A percentile compares a stretch with the other conserved stretches of the same genome.
These are phyloP conservation scores for Graphium colonna DNA, from an alignment of 2,888 invertebrate species.

Conservation along the genomic window DNA sequence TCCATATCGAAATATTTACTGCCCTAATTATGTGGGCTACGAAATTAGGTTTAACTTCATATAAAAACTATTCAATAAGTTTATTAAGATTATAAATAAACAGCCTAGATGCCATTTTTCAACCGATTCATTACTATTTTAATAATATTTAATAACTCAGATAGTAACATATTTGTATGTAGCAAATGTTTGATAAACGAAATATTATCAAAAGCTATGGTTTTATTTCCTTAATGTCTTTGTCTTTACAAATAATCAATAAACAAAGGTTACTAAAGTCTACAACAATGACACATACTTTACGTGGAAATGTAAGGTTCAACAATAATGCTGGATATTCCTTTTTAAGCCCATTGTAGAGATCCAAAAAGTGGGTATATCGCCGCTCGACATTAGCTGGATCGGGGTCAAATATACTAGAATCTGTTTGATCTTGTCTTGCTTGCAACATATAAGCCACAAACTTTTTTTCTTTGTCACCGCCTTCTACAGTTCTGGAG, in stretches of 20 bases:
- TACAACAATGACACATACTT: constrained; percentile 59
- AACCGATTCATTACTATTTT: no score
- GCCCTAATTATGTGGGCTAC: no score
- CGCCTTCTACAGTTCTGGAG: constrained; percentile 82
- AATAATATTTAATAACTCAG: no score
- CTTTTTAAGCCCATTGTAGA: constrained; percentile 82
- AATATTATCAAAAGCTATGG: no score
- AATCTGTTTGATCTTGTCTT: constrained; percentile 76
- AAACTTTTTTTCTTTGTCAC: constrained; percentile 82
- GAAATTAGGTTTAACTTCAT: no score
- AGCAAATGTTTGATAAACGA: no score
- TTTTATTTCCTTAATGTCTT: not conserved
- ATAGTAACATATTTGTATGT: no score
- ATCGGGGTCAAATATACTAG: constrained; percentile 70
- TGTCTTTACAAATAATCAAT: not conserved
- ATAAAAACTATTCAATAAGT: no score
- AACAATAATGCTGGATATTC: constrained; percentile 77
- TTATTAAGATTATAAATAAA: no score
- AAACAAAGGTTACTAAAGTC: constrained; percentile 8
- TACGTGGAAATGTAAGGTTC: constrained; percentile 82
- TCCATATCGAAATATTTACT: no score
- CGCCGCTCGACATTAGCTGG: constrained; percentile 84
- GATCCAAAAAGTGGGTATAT: constrained; percentile 85
- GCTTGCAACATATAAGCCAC: constrained; percentile 85
- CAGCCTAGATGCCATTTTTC: no score